Evolutionary conservation across 2,888 invertebrate genomes (phyloP), one percentile per base, ranked within the genome.

Genomic region (Volucella zonaria): DNA sequence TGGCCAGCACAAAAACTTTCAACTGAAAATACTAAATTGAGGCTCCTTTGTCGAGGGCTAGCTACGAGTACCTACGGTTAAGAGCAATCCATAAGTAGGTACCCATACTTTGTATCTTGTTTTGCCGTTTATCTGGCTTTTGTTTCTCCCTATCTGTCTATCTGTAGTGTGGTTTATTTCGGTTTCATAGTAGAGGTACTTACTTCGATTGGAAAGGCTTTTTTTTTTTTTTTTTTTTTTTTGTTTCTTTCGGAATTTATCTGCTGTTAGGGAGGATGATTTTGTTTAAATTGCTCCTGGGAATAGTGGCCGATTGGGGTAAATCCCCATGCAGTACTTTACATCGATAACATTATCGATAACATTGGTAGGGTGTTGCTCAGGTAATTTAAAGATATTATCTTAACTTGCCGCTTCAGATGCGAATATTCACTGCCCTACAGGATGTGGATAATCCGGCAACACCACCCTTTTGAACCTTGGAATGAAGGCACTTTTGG

Each of bases 11-110:
- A 49, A 71, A 67, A 71, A 67, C 67, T 73, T 73, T 56, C 76
- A 43, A 73, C 77, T 58, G 18, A 38, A 77, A 47, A 54, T 42
- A 58, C 81, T 64, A 76, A 76, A 67, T 81, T 59, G 73, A 62
- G 77, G 52, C 66, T 71, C 76, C 61, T 70, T 76, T 64, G 52
- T n/a, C 15, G 47, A 47, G n/a, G 15, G 43, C 38, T 31, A 38
- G 42, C 58, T 49, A 14, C 18, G 18, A 18, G 18, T 18, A 23
- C 18, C 18, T 23, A 23, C 18, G 1, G 18, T 23, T 23, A 23
- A 23, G 18, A 23, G 18, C 2, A 23, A 23, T 23, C 47, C 58
- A 38, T 31, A 31, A 4, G 6, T 31, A 31, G 6, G 31, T 6
- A 23, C 4, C 23, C 4, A 23, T 23, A 23, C 23, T 23, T 31